Evolutionary conservation across 2,113 vertebrate genomes (phyloP).

Genomic region (Myotis brandtii): DNA sequence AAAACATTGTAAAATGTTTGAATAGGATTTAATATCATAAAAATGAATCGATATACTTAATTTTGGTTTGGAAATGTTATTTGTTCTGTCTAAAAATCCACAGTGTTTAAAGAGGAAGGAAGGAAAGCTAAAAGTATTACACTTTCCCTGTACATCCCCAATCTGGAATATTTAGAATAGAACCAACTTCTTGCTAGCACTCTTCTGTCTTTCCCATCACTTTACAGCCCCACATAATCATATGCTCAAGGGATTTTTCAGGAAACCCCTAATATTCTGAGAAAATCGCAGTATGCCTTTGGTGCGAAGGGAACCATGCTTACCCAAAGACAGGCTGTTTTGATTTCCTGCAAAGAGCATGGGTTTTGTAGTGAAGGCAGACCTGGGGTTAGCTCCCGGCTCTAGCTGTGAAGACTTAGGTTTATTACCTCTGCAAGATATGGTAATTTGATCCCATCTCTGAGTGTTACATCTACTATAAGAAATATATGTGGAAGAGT

Average conservation of each 20-base stretch:
- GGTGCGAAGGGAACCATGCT: not conserved
- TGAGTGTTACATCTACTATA: not conserved
- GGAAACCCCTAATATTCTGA: not conserved
- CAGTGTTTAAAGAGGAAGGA: not conserved
- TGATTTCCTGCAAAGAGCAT: not conserved
- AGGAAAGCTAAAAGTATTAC: not conserved
- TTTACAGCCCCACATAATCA: not conserved
- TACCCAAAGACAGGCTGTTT: not conserved
- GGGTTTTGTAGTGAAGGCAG: not conserved
- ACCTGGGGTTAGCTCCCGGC: not conserved
- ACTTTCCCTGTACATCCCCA: not conserved
- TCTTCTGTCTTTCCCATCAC: not conserved
- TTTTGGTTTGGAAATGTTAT: not conserved
- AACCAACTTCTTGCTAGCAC: not conserved
- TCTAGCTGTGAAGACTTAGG: not conserved
- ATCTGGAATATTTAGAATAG: not conserved
- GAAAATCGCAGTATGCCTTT: not conserved
- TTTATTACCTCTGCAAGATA: not conserved
- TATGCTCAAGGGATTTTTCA: not conserved
- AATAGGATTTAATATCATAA: not conserved
- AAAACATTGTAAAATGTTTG: not conserved
- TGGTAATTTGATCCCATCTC: not conserved
- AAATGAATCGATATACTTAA: not conserved
- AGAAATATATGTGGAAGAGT: not conserved
- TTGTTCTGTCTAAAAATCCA: not conserved